Evolutionary conservation across 2,888 invertebrate species (phyloP), one percentile per base, ranked within the genome.

Genomic region (Lissonota sp.): DNA sequence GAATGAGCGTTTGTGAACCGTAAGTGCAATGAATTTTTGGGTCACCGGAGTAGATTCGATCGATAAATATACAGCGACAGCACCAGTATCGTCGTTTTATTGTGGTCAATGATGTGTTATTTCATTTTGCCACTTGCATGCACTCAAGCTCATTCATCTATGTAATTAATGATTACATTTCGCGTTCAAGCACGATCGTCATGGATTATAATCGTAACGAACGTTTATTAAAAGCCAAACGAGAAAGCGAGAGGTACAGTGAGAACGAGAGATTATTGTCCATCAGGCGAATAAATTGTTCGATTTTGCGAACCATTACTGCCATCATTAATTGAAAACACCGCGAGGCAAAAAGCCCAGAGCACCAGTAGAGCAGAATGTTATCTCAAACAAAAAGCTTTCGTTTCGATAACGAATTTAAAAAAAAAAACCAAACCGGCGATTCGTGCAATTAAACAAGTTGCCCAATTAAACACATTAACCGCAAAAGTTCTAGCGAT

Each of bases 1-100:
- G 26, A 26, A 26, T 1, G 26, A 26, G 26, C 3, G 26, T 26
- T 26, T 26, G 26, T 26, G 26, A 26, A 82, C 82, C 82, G 74
- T 83, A 83, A 86, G 85, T 85, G 82, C 85, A 85, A 86, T 86
- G 84, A 82, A 86, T 83, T 85, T 85, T 10, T 6, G 82, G 85
- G 73, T 85, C 79, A 83, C 81, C 84, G 84, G 84, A 81, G 84
- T 85, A 84, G 83, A 49, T 80, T 82, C 80, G 84, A 83, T 84
- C 86, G 86, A 86, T 86, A 87, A 86, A 86, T 83, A 66, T 79
- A 85, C 79, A 51, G 69, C 49, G 80, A 83, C 84, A 83, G 14
- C 83, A 10, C 46, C 81, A 83, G 81, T 82, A 82, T 82, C 84
- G 84, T 78, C 79, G 79, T 81, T 82, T 84, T 86, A 85, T 83